Evolutionary conservation across 2,113 vertebrate species (phyloP), one percentile per base, ranked within the genome.

Genomic region (Corythaixoides concolor): DNA sequence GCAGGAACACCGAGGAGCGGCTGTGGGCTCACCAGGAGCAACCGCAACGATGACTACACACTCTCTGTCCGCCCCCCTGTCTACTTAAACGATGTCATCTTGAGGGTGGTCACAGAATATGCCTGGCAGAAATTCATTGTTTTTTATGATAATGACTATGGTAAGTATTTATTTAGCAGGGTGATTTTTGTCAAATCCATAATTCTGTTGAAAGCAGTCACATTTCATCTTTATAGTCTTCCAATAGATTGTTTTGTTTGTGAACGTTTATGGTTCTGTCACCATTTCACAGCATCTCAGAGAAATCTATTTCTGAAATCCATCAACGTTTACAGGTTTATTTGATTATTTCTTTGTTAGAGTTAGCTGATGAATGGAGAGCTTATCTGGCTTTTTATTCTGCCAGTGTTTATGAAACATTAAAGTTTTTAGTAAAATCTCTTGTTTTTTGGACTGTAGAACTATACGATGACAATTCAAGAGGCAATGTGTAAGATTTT

Each of bases 41-140:
- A 91, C 89, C 98, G 98, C 52, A 98, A 98, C 2, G 99, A 99
- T 14, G 99, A 99, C 98, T 99, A 99, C 96, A 99, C 99, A 0
- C 99, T 99, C 62, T 99, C 98, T 2, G 99, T 99, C n/a, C 99
- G 99, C 32, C 99, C 99, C 11, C 99, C 99, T 12, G 99, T 99
- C 96, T 99, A 99, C 97, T 91, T 99, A 86, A 99, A 99, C 68
- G 99, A 99, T 24, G 99, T 99, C 96, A 99, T 99, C 97, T 95
- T 99, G 88, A 98, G 98, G 80, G 99, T 99, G 94, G 98, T 99
- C 96, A 99, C 98, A 1, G 99, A 99, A 95, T 99, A 99, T 63
- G 99, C 99, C 96, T 99, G 99, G 99, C 99, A 99, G 98, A 99
- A 99, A 96, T 99, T 99, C 97, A 99, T 99, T 86, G 98, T 99